Percentiles rank a stretch among this genome's conserved stretches.
Conservation (phyloP, 2,797 vertebrate genomes). For the Coreius guichenoti region DNA sequence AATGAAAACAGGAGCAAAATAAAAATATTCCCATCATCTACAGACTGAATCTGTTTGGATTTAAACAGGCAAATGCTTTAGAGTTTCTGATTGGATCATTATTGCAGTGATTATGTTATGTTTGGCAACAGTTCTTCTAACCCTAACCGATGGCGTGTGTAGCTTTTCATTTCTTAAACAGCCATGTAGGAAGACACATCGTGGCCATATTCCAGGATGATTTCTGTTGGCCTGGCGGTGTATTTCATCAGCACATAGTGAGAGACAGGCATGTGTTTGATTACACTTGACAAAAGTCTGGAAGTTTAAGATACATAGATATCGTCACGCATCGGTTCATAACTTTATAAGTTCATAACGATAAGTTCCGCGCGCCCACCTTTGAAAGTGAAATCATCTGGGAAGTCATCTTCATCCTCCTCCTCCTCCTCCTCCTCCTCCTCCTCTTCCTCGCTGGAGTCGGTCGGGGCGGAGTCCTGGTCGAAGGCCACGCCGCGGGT, state of each 20-base stretch:
- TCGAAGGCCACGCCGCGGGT: slow-evolving; percentile 76
- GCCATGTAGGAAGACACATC: too few species aligned
- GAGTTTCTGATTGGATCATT: too few species aligned
- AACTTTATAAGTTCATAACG: background rate
- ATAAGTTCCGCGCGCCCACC: slow-evolving; percentile 60
- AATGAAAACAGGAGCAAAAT: background rate
- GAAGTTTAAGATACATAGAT: too few species aligned
- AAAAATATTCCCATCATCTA: background rate
- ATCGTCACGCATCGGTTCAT: background rate
- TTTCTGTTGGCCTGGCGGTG: too few species aligned
- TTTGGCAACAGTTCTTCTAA: too few species aligned
- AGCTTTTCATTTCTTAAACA: too few species aligned
- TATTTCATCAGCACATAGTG: background rate
- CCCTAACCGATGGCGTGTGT: too few species aligned
- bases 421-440: too few species aligned
- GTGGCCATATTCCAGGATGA: too few species aligned
- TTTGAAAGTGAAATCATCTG: slow-evolving; percentile 76
- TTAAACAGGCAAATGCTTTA: too few species aligned
- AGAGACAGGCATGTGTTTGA: background rate
- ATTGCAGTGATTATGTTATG: too few species aligned
- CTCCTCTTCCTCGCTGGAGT: slow-evolving; percentile 69
- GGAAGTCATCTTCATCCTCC: slow-evolving; percentile 51
- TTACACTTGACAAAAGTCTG: background rate
- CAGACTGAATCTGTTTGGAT: background rate
- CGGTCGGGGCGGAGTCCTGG: slow-evolving; percentile 65